phyloP scores from a whole-genome alignment of 2,797 vertebrate genomes.

The Sebastes jordani region DNA sequence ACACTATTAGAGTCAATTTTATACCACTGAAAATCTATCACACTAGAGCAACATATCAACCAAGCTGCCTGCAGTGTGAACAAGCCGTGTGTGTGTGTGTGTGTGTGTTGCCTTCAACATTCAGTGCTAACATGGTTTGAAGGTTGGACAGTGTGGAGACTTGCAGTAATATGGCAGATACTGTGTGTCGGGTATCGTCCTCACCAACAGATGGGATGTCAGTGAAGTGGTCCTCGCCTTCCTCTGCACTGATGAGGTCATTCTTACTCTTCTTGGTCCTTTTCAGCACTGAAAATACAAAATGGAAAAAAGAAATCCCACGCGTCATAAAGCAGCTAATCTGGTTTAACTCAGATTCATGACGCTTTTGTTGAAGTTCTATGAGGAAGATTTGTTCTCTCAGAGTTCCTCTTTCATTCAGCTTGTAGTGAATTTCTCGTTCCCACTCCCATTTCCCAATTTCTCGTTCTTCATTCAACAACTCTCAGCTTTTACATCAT shows the following conservation, averaged over 20 bases:
- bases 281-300: constrained; percentile 88
- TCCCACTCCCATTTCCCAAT: too few species aligned
- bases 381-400: background rate
- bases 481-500: background rate
- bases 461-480: background rate
- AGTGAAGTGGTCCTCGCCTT: constrained; percentile 94
- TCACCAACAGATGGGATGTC: constrained; percentile 96
- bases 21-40: background rate
- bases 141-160: background rate
- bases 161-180: background rate
- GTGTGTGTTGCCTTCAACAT: background rate
- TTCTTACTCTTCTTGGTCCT: constrained; percentile 95
- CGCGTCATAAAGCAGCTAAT: background rate
- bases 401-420: background rate
- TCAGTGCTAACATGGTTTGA: background rate
- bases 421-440: background rate
- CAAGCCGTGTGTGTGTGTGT: background rate
- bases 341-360: background rate
- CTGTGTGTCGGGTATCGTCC: constrained; percentile 39
- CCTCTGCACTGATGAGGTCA: constrained; percentile 94
- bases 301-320: background rate
- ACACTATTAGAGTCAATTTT: background rate
- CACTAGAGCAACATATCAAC: background rate
- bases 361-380: background rate
- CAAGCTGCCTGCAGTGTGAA: background rate